phyloP scores from a whole-genome alignment of 2,113 vertebrate genomes.

The Cinclus cinclus region DNA sequence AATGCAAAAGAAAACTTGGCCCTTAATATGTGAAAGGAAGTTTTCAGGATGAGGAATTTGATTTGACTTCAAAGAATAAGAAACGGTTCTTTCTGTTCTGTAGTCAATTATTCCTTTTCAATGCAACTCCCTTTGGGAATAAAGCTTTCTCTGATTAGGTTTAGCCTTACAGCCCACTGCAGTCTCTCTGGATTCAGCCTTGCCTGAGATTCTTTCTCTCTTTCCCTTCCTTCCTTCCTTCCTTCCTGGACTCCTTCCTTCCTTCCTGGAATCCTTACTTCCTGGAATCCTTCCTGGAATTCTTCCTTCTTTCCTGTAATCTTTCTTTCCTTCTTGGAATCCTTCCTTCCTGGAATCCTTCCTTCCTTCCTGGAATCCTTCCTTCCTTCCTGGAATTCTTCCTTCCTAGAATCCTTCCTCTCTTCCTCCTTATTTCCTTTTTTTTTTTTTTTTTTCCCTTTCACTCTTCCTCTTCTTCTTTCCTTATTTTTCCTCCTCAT shows the following conservation, averaged over 20 bases:
- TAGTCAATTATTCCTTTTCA: conserved; percentile 13
- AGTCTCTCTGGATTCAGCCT: not conserved
- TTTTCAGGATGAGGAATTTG: conserved; percentile 18
- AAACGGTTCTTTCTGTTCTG: not conserved
- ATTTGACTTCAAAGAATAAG: conserved; percentile 31
- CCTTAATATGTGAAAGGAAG: not conserved
- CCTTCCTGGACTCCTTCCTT: fast-evolving
- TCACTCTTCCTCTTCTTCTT: fast-evolving
- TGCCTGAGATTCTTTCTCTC: not conserved
- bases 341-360: not conserved
- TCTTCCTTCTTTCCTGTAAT: too few relatives aligned
- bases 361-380: too few relatives aligned
- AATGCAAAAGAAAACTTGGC: not conserved
- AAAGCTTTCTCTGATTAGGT: not conserved
- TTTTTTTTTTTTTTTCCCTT: too few relatives aligned
- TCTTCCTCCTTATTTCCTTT: too few relatives aligned
- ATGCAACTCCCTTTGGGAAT: not conserved
- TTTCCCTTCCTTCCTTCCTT: too few relatives aligned
- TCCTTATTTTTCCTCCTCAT: not conserved
- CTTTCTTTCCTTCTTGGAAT: not conserved
- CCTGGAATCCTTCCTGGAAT: too few relatives aligned
- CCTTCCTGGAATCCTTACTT: not conserved
- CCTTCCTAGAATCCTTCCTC: too few relatives aligned
- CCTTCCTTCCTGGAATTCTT: not conserved
- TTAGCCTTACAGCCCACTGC: not conserved